Evolutionary conservation across 2,113 vertebrate species (phyloP).

Genomic region (Oryzias curvinotus): DNA sequence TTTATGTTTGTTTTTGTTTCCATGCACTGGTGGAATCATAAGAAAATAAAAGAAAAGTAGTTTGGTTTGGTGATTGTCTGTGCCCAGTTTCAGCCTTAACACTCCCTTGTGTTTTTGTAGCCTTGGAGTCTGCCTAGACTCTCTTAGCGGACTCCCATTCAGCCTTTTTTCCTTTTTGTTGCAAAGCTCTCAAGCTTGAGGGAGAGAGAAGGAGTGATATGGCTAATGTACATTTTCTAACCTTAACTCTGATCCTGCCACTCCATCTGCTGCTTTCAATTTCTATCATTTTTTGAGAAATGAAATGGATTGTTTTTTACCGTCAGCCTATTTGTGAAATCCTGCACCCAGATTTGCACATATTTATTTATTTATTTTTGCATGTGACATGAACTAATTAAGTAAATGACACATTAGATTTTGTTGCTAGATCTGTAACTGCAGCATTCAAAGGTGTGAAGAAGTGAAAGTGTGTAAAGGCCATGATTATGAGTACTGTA

Average conservation of each 20-base stretch:
- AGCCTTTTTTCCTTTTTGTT: constrained; percentile 31
- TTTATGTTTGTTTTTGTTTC: constrained; percentile 33
- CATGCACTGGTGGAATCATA: constrained; percentile 9
- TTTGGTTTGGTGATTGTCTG: constrained; percentile 19
- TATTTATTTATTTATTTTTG: not conserved
- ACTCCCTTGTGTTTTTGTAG: constrained; percentile 43
- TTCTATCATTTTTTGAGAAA: constrained; percentile 32
- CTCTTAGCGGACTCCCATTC: constrained; percentile 36
- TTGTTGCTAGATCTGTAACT: constrained; percentile 2
- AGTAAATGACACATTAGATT: constrained; percentile 27
- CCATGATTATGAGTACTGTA: constrained; percentile 27
- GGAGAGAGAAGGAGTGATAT: constrained; percentile 43
- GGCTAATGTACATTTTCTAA: constrained; percentile 40
- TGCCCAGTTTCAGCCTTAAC: constrained; percentile 16
- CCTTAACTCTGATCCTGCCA: constrained; percentile 36
- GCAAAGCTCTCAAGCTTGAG: constrained; percentile 42
- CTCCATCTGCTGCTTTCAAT: constrained; percentile 42
- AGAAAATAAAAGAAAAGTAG: constrained; percentile 5
- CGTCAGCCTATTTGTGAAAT: constrained; percentile 21
- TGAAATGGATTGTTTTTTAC: constrained; percentile 43
- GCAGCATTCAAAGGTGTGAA: constrained; percentile 13
- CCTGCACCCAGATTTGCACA: not conserved
- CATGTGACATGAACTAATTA: constrained; percentile 30
- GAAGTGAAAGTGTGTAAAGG: constrained; percentile 27
- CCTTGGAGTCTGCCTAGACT: constrained; percentile 47